Percentiles rank a stretch among this genome's conserved stretches.
Evolutionary conservation across 2,113 vertebrate species (phyloP).

Genomic region (Pomatorhinus ruficollis): DNA sequence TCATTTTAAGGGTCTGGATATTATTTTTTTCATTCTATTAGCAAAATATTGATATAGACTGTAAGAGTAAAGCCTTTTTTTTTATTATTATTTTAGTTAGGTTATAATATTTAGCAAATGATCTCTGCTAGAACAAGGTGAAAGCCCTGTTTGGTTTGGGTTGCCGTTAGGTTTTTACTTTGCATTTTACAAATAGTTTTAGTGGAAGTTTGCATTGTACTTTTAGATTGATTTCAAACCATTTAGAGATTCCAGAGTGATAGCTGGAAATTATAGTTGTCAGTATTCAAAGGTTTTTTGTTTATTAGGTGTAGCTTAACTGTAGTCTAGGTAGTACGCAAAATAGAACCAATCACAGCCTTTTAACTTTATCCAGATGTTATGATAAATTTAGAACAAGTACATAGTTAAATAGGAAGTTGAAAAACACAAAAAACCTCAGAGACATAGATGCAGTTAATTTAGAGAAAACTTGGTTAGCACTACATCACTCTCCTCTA

Average conservation of each 20-base stretch:
- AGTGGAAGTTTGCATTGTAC: slow-evolving; percentile 10
- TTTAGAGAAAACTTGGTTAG: background rate
- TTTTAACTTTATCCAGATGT: background rate
- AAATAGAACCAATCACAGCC: slow-evolving; percentile 41
- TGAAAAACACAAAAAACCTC: background rate
- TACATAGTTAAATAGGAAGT: background rate
- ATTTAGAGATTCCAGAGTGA: slow-evolving; percentile 15
- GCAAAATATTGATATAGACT: background rate
- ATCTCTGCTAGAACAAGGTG: background rate
- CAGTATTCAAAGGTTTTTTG: background rate
- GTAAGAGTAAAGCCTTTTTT: background rate
- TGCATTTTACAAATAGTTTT: background rate
- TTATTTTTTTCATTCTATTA: background rate
- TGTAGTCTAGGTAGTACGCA: background rate
- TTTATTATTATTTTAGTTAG: background rate
- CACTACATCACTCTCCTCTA: background rate
- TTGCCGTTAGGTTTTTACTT: slow-evolving; percentile 15
- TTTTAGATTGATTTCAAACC: slow-evolving; percentile 12
- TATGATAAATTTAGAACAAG: background rate
- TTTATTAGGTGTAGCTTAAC: background rate
- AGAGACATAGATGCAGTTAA: background rate
- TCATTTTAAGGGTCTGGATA: slow-evolving; percentile 74
- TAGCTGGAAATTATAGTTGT: background rate
- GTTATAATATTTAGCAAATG: background rate
- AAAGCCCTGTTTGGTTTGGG: background rate